Conservation (phyloP, 2,888 invertebrate species). For the Meliscaeva auricollis region DNA sequence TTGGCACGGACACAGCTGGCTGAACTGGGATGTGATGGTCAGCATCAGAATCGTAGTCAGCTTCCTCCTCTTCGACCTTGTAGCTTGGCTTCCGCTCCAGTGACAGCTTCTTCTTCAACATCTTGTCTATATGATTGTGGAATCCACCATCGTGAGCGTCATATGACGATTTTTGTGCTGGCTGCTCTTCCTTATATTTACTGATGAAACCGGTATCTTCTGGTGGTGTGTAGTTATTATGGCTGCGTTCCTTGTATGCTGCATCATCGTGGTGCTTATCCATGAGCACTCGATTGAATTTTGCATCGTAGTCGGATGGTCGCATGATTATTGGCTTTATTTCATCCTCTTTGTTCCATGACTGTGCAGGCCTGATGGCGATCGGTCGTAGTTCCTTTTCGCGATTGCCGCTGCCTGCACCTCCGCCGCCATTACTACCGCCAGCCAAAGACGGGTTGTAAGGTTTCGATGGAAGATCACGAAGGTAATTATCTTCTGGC, state of each 20-base stretch:
- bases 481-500: conserved; percentile 82
- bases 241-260: conserved; percentile 79
- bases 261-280: conserved; percentile 77
- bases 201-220: conserved; percentile 70
- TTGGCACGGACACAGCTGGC: conserved; percentile 52
- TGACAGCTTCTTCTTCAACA: conserved; percentile 82
- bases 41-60: conserved; percentile 81
- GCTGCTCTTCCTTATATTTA: conserved; percentile 68
- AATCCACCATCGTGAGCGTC: conserved; percentile 80
- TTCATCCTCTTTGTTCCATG: conserved; percentile 83
- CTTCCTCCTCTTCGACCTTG: conserved; percentile 78
- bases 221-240: conserved; percentile 67
- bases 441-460: conserved; percentile 79
- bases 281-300: conserved; percentile 83
- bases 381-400: conserved; percentile 73
- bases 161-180: conserved; percentile 64
- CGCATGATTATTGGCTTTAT: conserved; percentile 83
- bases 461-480: conserved; percentile 83
- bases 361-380: conserved; percentile 66
- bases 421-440: conserved; percentile 64
- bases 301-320: conserved; percentile 83
- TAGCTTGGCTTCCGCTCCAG: conserved; percentile 73
- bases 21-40: conserved; percentile 77
- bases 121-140: conserved; percentile 81
- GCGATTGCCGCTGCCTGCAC: conserved; percentile 73